Base-by-base conservation (phyloP, 2,113 vertebrate genomes). In the Odontesthes bonariensis region DNA sequence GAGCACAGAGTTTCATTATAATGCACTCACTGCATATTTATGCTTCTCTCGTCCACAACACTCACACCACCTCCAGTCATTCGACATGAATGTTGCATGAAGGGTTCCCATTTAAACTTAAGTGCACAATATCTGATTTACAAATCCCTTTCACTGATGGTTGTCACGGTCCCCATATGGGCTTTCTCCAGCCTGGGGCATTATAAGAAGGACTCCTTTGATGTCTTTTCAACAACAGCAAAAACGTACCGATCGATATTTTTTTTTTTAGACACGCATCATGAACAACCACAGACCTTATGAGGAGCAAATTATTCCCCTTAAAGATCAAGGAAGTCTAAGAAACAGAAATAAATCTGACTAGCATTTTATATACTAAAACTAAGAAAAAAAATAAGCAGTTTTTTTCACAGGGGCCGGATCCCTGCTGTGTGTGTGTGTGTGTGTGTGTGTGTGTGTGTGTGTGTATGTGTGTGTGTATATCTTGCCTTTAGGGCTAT, bases 91-190 rank as follows among this genome's bases (percentile, higher is more conserved):
- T 52, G 38, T 52, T 51, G 14, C 12, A 9, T 64, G 54, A 14
- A 4, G 23, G 59, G 20, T 73, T 69, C 69, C 49, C 31, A 72
- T 46, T 33, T 31, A 80, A 54, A 56, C 32, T 51, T 54, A 14
- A 3, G 1, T 20, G 31, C 23, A 62, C 11, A 20, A 47, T 22
- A 38, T 65, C 66, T 40, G 55, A 77, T 80, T 74, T 62, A 68
- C 17, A 72, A 82, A 80, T 65, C 32, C 27, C 19, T 61, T 40
- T 62, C 10, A 13, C 35, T 33, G 14, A 11, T 44, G 42, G n/a
- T 38, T 20, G 71, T 64, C 52, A 46, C 12, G 2, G 51, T 59
- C 2, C 9, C 68, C 71, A 75, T 86, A 69, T 79, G 83, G 68
- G n/a, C 22, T 35, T 14, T 27, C 49, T 49, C 57, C 5, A 14